Evolutionary conservation across 2,888 invertebrate genomes (phyloP).

Genomic region (Geotrupes spiniger): DNA sequence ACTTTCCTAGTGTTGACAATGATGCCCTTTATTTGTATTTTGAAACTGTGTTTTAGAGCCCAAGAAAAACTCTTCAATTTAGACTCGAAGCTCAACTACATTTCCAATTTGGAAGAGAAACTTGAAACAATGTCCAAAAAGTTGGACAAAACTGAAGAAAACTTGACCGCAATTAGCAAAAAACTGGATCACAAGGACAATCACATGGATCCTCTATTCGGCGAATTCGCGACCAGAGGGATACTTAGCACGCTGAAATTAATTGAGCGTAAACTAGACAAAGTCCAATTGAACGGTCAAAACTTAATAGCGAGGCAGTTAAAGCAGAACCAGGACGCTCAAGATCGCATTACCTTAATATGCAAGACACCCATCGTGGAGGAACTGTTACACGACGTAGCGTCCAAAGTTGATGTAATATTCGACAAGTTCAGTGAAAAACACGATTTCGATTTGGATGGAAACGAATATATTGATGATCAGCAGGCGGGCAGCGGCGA

Average conservation of each 20-base stretch:
- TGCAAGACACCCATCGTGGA: conserved; percentile 42
- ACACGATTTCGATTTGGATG: conserved; percentile 33
- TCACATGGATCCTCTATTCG: conserved; percentile 37
- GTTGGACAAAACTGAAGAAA: conserved; percentile 37
- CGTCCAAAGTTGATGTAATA: conserved; percentile 49
- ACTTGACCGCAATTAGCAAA: conserved; percentile 28
- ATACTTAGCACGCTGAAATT: conserved; percentile 46
- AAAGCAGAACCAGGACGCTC: conserved; percentile 27
- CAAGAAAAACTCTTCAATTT: conserved; percentile 45
- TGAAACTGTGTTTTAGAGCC: conserved; percentile 33
- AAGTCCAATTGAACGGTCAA: conserved; percentile 29
- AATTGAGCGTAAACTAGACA: conserved; percentile 46
- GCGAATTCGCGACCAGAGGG: conserved; percentile 47
- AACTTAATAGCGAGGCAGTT: conserved; percentile 23
- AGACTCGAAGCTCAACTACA: conserved; percentile 42
- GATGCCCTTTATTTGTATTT: neutral
- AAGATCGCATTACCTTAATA: conserved; percentile 38
- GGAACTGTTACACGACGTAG: conserved; percentile 45
- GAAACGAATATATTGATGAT: conserved; percentile 32
- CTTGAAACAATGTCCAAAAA: conserved; percentile 43
- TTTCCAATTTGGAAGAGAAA: conserved; percentile 47
- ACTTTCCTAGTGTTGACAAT: neutral
- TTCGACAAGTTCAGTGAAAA: conserved; percentile 42
- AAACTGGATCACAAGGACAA: conserved; percentile 33
- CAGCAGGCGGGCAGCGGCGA: conserved; percentile 27